Base-by-base conservation (phyloP, 2,797 vertebrate genomes). In the Hippoglossus hippoglossus region DNA sequence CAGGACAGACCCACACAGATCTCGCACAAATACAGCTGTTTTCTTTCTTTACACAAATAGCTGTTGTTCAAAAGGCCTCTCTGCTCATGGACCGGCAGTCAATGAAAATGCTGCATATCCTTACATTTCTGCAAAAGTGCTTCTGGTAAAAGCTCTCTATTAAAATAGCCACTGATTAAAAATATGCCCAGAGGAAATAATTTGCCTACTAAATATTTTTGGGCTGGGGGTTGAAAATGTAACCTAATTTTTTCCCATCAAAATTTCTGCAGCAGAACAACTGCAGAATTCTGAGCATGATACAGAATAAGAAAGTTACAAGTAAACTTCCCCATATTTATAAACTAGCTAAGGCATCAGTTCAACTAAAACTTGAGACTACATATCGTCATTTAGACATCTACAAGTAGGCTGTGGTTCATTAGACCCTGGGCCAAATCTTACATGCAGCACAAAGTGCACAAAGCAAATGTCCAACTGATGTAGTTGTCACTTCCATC, bases 141-240 rank as follows among this genome's bases (percentile, higher is more conserved):
- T 69, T 80, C 34, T n/a, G 50, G 75, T 36, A 55, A 67, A 64
- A 78, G 24, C 31, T 82, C 28, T 67, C 59, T 55, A 24, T 81
- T 67, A 80, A 83, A 86, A 78, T 72, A 83, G 65, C 34, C 61
- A 13, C 74, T 77, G 71, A 85, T 86, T 85, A 80, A 82, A 84
- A 83, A 63, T 15, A 58, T 59, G 78, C 72, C 83, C 74, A 8
- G 16, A 75, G 85, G 84, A 87, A 50, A 82, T 71, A 46, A 80
- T 83, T 91, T 87, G 58, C 77, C 83, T 70, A 77, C 66, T 82
- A 87, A 83, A 86, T 84, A 91, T 87, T 90, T 49, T 89, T 85
- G 75, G 73, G 73, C 71, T 57, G 52, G 60, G 67, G 60, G 67
- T 79, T 76, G 61, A 82, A 85, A 77, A 78, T 71, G 59, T 78